Conservation (phyloP, 2,888 invertebrate genomes). For the Phorcus lineatus region DNA sequence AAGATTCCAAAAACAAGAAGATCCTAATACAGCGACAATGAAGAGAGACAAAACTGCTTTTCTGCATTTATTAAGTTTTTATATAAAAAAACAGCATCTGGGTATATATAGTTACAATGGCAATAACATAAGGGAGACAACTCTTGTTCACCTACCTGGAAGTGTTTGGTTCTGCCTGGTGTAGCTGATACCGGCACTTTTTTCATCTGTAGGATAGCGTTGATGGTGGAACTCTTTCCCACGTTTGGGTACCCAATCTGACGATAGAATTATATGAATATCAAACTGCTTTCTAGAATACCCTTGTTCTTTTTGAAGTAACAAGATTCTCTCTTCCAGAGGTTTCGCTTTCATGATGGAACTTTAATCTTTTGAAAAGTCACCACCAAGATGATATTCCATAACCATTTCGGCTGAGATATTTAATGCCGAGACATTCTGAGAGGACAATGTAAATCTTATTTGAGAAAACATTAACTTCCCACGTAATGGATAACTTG, state of each 20-base stretch:
- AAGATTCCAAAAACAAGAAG: no score
- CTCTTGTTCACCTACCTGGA: conserved; percentile 78
- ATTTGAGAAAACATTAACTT: no score
- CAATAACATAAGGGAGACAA: conserved; percentile 20
- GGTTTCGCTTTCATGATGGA: no score
- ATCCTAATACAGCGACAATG: no score
- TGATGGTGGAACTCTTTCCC: conserved; percentile 99
- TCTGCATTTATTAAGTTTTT: no score
- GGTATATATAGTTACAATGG: no score
- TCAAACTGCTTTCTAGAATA: background rate
- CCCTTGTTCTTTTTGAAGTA: background rate
- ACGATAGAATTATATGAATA: conserved; percentile 10
- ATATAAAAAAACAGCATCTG: no score
- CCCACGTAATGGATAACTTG: no score
- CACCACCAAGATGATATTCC: background rate
- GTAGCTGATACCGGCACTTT: conserved; percentile 94
- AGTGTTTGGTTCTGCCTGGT: conserved; percentile 98
- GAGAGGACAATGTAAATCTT: no score
- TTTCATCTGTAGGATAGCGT: conserved; percentile 89
- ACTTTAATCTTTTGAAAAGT: background rate
- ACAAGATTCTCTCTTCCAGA: background rate
- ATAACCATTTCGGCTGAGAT: no score
- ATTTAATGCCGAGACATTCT: no score
- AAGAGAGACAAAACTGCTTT: no score
- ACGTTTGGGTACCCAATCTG: conserved; percentile 98